Conservation (phyloP, 2,888 invertebrate species). For the Andrena praecox region DNA sequence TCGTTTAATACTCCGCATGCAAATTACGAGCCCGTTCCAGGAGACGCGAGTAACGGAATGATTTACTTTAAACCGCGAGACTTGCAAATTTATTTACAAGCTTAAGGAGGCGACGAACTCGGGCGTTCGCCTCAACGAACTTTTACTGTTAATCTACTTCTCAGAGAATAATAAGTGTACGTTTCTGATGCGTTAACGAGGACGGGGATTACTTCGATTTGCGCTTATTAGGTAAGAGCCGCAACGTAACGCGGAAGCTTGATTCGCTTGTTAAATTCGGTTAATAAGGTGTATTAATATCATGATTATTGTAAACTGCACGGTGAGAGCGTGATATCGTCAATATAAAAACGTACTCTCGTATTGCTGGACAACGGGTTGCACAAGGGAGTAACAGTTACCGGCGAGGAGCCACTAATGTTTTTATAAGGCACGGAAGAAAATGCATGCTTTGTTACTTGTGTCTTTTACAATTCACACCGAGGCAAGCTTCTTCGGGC, state of each 20-base stretch:
- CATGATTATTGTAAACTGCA: conserved; percentile 8
- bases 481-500: conserved; percentile 34
- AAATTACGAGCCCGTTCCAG: conserved; percentile 25
- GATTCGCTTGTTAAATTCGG: neutral
- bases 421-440: conserved; percentile 46
- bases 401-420: conserved; percentile 44
- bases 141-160: conserved; percentile 10
- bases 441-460: conserved; percentile 66
- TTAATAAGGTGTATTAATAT: conserved; percentile 13
- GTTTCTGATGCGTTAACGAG: neutral
- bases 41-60: conserved; percentile 5
- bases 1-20: conserved; percentile 30
- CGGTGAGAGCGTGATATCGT: conserved; percentile 7
- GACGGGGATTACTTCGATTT: neutral
- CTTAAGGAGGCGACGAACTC: neutral
- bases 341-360: conserved; percentile 26
- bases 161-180: neutral
- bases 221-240: neutral
- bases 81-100: neutral
- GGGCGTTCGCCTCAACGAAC: neutral
- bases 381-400: conserved; percentile 44
- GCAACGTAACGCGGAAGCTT: neutral
- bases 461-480: conserved; percentile 53
- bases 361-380: conserved; percentile 31
- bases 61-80: conserved; percentile 5